Evolutionary conservation across 1,140 invertebrate species (phyloP).

Genomic region (Zaprionus taronus): DNA sequence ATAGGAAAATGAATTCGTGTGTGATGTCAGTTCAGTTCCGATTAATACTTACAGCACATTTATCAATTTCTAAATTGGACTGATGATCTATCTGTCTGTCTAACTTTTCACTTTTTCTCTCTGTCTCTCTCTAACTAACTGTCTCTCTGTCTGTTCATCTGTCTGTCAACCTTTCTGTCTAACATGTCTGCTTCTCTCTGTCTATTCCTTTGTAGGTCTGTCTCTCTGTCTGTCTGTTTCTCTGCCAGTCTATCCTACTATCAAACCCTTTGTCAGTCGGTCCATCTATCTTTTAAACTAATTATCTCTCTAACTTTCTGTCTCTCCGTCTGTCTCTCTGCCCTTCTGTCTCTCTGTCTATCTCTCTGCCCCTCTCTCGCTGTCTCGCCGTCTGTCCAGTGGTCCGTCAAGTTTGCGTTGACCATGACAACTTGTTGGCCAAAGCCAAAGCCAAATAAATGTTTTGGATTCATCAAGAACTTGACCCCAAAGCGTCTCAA

Average conservation of each 20-base stretch:
- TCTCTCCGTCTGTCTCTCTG: neutral
- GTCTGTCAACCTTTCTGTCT: too few species aligned
- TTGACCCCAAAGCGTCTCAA: slow-evolving; percentile 68
- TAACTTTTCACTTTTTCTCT: too few species aligned
- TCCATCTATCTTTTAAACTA: neutral
- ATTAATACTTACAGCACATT: too few species aligned
- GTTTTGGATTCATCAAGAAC: slow-evolving; percentile 64
- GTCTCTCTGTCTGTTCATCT: too few species aligned
- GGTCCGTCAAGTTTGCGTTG: slow-evolving; percentile 8
- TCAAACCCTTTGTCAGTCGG: neutral
- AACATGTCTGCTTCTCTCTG: too few species aligned
- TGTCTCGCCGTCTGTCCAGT: slow-evolving; percentile 23
- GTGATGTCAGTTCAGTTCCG: too few species aligned
- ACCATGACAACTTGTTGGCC: slow-evolving; percentile 45
- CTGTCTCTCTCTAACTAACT: too few species aligned
- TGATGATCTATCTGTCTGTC: too few species aligned
- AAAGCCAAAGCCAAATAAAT: slow-evolving; percentile 27
- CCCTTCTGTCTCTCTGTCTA: neutral
- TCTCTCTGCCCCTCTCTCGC: neutral
- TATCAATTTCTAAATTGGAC: too few species aligned
- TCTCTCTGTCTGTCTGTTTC: too few species aligned
- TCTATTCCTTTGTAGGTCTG: too few species aligned
- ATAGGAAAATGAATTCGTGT: too few species aligned
- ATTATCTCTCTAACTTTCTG: neutral
- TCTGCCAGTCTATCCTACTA: neutral